Base-by-base conservation (phyloP, 2,797 vertebrate genomes). In the Lerista edwardsae region DNA sequence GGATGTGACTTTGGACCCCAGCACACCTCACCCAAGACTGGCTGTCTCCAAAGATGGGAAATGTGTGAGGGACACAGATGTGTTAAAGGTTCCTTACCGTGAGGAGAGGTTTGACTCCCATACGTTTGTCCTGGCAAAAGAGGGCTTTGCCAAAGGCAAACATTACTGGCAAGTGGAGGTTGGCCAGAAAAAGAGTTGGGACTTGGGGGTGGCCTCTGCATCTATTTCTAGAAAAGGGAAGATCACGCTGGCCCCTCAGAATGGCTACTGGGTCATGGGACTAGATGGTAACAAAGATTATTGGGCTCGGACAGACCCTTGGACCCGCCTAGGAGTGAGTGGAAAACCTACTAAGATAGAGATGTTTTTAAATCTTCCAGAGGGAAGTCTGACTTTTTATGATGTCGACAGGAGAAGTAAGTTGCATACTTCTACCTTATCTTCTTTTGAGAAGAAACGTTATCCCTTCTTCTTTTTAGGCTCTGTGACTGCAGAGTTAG, bases 131-230 rank as follows among this genome's bases (percentile, higher is more conserved):
- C 17, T 83, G 34, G 82, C 74, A 25, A 25, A 51, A 31, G 6
- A 25, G 23, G 64, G 74, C 1, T 76, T 83, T 57, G 9, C 64
- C 2, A 21, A 65, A 57, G 74, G 36, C 2, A 68, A 59, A 59
- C 73, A 83, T 75, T 83, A 76, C 29, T 83, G 82, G 82, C 44
- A 68, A 15, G 82, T 83, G 64, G 64, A 83, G 19, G 34, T 69
- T n/a, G 74, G 74, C 1, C 15, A 57, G 11, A 83, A 68, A 31
- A 69, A 36, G 7, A 68, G n/a, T 19, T 83, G 82, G 82, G 64
- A 68, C 51, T 76, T 83, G 39, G 82, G 74, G 9, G 64, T 83
- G 15, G 34, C 74, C 12, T 41, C 9, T 76, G 62, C 31, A 59
- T 23, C 44, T 1, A 34, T 29, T n/a, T 7, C 10, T 27, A 83